Evolutionary conservation across 2,888 invertebrate genomes (phyloP), one percentile per base, ranked within the genome.

Genomic region (Dioctria rufipes): DNA sequence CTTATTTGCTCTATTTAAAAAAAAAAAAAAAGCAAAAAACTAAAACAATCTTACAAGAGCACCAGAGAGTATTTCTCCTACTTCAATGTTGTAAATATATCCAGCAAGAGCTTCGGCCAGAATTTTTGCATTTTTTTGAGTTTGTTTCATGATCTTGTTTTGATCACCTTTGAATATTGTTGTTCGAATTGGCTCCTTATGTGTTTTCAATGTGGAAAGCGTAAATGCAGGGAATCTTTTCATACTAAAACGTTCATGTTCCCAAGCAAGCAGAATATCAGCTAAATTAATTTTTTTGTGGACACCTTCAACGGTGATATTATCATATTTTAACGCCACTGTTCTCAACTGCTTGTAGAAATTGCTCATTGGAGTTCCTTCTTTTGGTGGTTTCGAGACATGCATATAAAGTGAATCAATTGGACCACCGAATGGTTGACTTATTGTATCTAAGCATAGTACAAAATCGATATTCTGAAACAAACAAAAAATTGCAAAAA

Each of bases 271-370:
- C 80, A 94, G 91, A 84, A 96, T 95, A 78, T 98, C 97, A 0
- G 97, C 97, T 79, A 99, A 90, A 90, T 98, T 98, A 85, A 99
- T 99, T 91, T 99, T 99, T 90, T 98, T 98, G 86, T 98, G 98
- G 5, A 94, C 92, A 66, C 95, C 91, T 82, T 94, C 93, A 9
- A 94, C 90, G 4, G 89, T 90, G 0, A 90, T 88, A 1, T 90
- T 89, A 2, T 89, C 43, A 66, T 90, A 87, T 69, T 89, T 87
- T 0, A 92, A 90, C 0, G 92, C 91, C 5, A 91, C 88, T 73
- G 90, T 87, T 86, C 92, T 91, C n/a, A 95, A 86, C 85, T 93
- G 91, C 89, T 93, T 91, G 83, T 90, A 92, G 84, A 94, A 91
- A 8, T 91, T 89, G 83, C 92, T 92, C 5, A 95, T 93, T 0